Conservation (phyloP, 1,140 invertebrate species). For the Aphelinus atriplicis region DNA sequence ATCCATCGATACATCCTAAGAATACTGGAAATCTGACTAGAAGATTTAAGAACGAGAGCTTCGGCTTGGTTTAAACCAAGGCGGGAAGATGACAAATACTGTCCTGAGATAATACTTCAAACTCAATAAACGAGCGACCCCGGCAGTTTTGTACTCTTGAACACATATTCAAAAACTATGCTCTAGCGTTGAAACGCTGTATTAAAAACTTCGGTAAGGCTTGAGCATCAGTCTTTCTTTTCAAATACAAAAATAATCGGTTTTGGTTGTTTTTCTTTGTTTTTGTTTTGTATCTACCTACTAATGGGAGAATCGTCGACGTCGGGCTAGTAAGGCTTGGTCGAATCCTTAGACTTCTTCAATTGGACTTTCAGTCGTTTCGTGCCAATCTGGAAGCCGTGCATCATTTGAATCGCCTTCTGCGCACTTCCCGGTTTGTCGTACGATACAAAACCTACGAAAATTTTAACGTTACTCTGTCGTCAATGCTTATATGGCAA, state of each 20-base stretch:
- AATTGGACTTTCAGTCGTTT: constrained; percentile 98
- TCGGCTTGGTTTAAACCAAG: neutral
- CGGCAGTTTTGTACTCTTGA: constrained; percentile 18
- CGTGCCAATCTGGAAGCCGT: constrained; percentile 97
- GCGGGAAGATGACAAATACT: constrained; percentile 18
- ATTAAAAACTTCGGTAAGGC: constrained; percentile 19
- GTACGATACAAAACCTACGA: constrained; percentile 91
- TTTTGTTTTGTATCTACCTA: constrained; percentile 61
- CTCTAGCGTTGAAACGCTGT: constrained; percentile 18
- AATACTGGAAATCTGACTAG: constrained; percentile 31
- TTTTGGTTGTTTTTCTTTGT: neutral
- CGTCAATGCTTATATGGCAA: no score
- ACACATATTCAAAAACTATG: constrained; percentile 21
- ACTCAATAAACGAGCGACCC: constrained; percentile 16
- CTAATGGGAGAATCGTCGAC: constrained; percentile 49
- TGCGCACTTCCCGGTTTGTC: constrained; percentile 93
- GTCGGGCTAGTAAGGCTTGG: constrained; percentile 80
- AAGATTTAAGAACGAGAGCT: neutral
- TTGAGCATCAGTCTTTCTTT: constrained; percentile 26
- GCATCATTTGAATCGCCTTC: constrained; percentile 96
- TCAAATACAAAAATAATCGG: neutral
- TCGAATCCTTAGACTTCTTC: constrained; percentile 93
- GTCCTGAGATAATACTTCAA: constrained; percentile 33
- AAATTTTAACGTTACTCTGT: constrained; percentile 1
- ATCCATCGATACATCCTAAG: neutral